Evolutionary conservation across 2,888 invertebrate species (phyloP).

Genomic region (Ophion slaviceki): DNA sequence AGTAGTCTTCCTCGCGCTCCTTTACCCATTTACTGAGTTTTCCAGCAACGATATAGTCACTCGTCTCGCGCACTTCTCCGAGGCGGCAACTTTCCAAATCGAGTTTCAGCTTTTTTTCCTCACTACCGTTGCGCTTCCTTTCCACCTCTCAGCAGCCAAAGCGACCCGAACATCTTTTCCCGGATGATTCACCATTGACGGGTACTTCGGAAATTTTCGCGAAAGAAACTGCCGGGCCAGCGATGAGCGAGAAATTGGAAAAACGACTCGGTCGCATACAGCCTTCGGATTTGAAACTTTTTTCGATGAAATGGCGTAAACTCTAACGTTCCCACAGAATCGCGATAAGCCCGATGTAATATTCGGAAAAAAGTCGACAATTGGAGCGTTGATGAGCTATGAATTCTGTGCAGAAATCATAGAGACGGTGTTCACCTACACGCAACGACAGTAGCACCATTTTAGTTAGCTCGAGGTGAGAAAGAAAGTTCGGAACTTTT

Average conservation of each 20-base stretch:
- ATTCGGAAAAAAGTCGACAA: neutral
- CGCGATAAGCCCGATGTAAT: neutral
- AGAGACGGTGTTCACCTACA: neutral
- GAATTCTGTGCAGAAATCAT: neutral
- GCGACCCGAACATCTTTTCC: slow-evolving; percentile 8
- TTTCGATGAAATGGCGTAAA: neutral
- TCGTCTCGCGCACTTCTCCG: slow-evolving; percentile 34
- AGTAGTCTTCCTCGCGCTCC: slow-evolving; percentile 26
- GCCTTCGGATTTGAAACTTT: neutral
- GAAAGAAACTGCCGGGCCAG: slow-evolving; percentile 17
- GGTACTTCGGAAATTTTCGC: slow-evolving; percentile 10
- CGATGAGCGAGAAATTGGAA: neutral
- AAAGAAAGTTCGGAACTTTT: neutral
- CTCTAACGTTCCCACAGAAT: neutral
- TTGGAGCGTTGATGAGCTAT: neutral
- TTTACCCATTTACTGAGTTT: slow-evolving; percentile 61
- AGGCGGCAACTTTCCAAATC: slow-evolving; percentile 62
- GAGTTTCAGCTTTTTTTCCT: slow-evolving; percentile 60
- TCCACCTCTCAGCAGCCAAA: slow-evolving; percentile 33
- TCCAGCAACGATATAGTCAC: slow-evolving; percentile 33
- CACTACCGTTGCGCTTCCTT: slow-evolving; percentile 43
- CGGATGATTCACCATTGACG: slow-evolving; percentile 1
- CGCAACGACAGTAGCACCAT: neutral
- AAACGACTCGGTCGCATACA: neutral
- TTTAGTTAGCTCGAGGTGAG: neutral